phyloP scores from a whole-genome alignment of 2,113 vertebrate species.

The Neolamprologus fasciatus region DNA sequence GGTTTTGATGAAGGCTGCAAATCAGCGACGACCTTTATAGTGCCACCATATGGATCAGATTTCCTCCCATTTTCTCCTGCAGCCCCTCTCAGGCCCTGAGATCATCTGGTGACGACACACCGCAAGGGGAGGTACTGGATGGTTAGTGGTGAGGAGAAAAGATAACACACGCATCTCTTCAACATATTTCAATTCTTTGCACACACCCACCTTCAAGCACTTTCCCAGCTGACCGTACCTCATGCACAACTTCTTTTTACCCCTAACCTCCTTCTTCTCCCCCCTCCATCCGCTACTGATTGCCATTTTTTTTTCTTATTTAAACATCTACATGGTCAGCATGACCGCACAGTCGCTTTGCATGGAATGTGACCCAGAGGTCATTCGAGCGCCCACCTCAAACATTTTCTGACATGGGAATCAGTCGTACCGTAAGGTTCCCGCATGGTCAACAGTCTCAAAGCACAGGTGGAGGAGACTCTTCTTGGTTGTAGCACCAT shows the following conservation, averaged over 20 bases:
- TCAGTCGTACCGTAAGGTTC: conserved; percentile 9
- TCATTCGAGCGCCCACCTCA: conserved; percentile 58
- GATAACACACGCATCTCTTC: conserved; percentile 65
- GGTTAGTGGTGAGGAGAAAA: conserved; percentile 64
- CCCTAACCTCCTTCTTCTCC: not conserved
- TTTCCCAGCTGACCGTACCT: conserved; percentile 47
- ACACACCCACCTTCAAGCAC: conserved; percentile 38
- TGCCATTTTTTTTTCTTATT: conserved; percentile 57
- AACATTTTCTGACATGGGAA: conserved; percentile 31
- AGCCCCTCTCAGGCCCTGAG: conserved; percentile 52
- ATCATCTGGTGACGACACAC: conserved; percentile 64
- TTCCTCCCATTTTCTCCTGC: conserved; percentile 62
- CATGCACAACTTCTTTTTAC: conserved; percentile 39
- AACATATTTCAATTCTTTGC: conserved; percentile 59
- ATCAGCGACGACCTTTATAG: conserved; percentile 61
- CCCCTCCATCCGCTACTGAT: conserved; percentile 6
- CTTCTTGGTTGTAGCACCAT: not conserved
- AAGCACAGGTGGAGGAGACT: conserved; percentile 16
- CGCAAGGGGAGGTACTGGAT: conserved; percentile 54
- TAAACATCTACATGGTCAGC: conserved; percentile 59
- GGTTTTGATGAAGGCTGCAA: conserved; percentile 46
- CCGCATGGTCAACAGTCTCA: conserved; percentile 3
- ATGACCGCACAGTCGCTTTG: conserved; percentile 48
- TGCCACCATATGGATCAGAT: conserved; percentile 60
- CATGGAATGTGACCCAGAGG: conserved; percentile 56